Conservation (phyloP, 2,113 vertebrate genomes). For the Ceyx margarethae region DNA sequence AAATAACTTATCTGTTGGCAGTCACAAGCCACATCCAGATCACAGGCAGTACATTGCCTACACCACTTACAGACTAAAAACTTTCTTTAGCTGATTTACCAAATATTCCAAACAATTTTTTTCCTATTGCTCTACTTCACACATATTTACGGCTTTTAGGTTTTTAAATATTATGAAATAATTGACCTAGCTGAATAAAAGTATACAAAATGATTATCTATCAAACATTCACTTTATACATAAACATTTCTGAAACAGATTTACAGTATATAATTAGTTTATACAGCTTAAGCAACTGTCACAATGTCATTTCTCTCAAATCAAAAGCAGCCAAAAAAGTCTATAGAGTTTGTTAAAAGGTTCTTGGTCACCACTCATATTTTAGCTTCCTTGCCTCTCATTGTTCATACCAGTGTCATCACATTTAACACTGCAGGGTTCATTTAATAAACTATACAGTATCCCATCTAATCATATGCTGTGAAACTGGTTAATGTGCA, state of each 20-base stretch:
- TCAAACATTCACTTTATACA: conserved; percentile 72
- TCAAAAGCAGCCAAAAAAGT: conserved; percentile 19
- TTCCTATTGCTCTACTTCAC: conserved; percentile 55
- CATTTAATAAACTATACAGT: neutral
- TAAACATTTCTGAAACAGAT: conserved; percentile 51
- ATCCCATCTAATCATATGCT: neutral
- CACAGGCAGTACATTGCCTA: neutral
- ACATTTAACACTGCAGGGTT: neutral
- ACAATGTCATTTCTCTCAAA: conserved; percentile 23
- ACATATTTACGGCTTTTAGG: conserved; percentile 23
- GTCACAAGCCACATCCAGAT: conserved; percentile 4
- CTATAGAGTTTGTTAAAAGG: neutral
- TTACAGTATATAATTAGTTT: conserved; percentile 59
- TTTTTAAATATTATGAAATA: conserved; percentile 33
- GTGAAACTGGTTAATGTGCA: conserved; percentile 11
- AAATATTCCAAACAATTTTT: conserved; percentile 7
- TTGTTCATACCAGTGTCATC: neutral
- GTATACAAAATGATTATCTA: conserved; percentile 28
- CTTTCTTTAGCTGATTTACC: conserved; percentile 19
- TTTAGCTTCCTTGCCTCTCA: neutral
- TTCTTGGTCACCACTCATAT: conserved; percentile 10
- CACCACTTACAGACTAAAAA: neutral
- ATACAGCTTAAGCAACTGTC: conserved; percentile 53
- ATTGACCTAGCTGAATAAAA: conserved; percentile 58
- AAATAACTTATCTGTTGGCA: neutral